Conservation (phyloP, 2,113 vertebrate species). For the Cromileptes altivelis region DNA sequence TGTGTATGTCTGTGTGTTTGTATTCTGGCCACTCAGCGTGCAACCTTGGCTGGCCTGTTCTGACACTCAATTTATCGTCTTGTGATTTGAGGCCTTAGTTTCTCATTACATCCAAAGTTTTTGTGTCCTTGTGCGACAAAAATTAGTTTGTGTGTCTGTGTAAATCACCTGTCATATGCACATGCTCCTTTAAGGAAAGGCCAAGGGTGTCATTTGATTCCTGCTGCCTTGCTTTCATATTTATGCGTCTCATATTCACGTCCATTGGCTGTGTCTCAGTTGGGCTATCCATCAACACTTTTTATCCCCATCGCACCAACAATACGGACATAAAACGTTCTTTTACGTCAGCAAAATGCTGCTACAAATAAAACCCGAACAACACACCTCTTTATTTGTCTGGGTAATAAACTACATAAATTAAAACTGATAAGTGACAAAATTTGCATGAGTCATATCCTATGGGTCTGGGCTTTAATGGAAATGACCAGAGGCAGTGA, state of each 20-base stretch:
- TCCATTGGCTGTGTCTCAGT: constrained; percentile 94
- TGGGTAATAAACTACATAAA: constrained; percentile 95
- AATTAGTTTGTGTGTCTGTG: constrained; percentile 89
- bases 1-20: constrained; percentile 61
- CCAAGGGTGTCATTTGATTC: constrained; percentile 94
- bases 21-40: constrained; percentile 75
- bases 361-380: constrained; percentile 94
- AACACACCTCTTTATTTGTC: constrained; percentile 95
- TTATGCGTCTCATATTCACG: constrained; percentile 99
- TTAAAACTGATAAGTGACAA: constrained; percentile 93
- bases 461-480: constrained; percentile 58
- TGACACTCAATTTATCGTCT: constrained; percentile 81
- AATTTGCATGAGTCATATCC: constrained; percentile 91
- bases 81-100: constrained; percentile 85
- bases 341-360: constrained; percentile 94
- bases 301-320: constrained; percentile 93
- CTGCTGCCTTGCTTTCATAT: constrained; percentile 92
- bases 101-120: constrained; percentile 85
- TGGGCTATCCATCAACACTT: constrained; percentile 96
- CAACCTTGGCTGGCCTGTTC: constrained; percentile 82
- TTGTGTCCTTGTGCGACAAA: constrained; percentile 87
- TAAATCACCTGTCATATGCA: constrained; percentile 94
- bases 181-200: constrained; percentile 95
- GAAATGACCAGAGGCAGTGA: constrained; percentile 65
- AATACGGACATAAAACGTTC: constrained; percentile 95